phyloP scores from a whole-genome alignment of 2,113 vertebrate species.

The Mormyrus iriodes region DNA sequence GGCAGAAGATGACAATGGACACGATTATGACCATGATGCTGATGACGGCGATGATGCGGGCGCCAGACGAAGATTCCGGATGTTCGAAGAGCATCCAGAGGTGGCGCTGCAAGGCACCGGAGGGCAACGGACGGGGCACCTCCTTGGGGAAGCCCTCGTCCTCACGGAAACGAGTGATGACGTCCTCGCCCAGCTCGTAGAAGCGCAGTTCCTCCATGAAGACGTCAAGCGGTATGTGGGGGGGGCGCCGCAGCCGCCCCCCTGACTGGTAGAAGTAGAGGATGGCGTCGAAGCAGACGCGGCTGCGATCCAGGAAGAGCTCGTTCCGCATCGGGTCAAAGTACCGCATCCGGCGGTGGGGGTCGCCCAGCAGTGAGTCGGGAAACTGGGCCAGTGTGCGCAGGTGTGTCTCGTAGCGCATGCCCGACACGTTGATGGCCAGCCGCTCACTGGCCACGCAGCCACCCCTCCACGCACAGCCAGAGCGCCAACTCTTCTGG shows the following conservation, averaged over 20 bases:
- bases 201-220: constrained; percentile 87
- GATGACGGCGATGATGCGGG: constrained; percentile 81
- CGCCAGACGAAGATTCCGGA: constrained; percentile 78
- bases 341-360: constrained; percentile 59
- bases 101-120: constrained; percentile 59
- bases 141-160: constrained; percentile 81
- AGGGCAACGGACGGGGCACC: constrained; percentile 63
- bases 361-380: constrained; percentile 71
- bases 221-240: constrained; percentile 80
- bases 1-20: constrained; percentile 89
- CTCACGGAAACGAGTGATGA: constrained; percentile 71
- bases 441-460: constrained; percentile 57
- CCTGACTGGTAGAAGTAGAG: constrained; percentile 92
- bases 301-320: constrained; percentile 76
- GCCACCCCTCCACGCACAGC: constrained; percentile 35
- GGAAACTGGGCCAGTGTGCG: constrained; percentile 74
- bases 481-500: constrained; percentile 40
- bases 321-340: constrained; percentile 72
- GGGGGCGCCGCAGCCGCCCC: constrained; percentile 72
- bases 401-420: constrained; percentile 74
- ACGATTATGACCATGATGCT: constrained; percentile 87
- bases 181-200: constrained; percentile 78
- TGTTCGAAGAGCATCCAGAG: constrained; percentile 90
- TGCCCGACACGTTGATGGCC: constrained; percentile 72
- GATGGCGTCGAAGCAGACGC: constrained; percentile 77